phyloP scores from a whole-genome alignment of 2,113 vertebrate genomes.

The Aspiorhynchus laticeps region DNA sequence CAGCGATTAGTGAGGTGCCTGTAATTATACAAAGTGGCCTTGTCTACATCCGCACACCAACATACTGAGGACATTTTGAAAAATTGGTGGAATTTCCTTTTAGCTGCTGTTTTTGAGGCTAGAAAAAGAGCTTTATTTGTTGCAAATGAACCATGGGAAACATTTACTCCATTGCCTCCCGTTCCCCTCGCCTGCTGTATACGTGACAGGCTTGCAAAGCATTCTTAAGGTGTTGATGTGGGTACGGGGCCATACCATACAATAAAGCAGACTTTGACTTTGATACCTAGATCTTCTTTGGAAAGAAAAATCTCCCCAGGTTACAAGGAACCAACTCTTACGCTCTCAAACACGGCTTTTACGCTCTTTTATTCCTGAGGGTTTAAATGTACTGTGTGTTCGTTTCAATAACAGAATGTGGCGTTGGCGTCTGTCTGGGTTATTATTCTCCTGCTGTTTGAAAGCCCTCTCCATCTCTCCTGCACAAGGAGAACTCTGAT shows the following conservation, averaged over 20 bases:
- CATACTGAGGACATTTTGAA: slow-evolving; percentile 14
- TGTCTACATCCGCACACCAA: neutral
- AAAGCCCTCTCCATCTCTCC: slow-evolving; percentile 33
- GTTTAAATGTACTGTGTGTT: neutral
- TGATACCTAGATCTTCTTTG: slow-evolving; percentile 64
- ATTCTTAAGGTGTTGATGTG: slow-evolving; percentile 67
- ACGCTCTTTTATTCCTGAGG: neutral
- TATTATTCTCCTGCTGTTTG: slow-evolving; percentile 30
- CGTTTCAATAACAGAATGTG: neutral
- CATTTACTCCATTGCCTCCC: neutral
- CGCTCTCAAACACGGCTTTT: neutral
- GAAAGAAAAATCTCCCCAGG: slow-evolving; percentile 66
- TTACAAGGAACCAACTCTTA: slow-evolving; percentile 53
- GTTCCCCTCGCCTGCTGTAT: slow-evolving; percentile 30
- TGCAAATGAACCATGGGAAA: slow-evolving; percentile 6
- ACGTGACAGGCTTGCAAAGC: slow-evolving; percentile 62
- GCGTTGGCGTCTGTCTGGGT: neutral
- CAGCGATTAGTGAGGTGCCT: neutral
- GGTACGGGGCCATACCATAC: slow-evolving; percentile 57
- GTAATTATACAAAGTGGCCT: neutral
- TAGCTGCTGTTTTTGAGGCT: neutral
- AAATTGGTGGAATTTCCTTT: neutral
- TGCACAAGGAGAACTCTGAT: neutral
- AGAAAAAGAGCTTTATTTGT: neutral
- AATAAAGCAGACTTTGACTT: too few relatives aligned